Conservation (phyloP, 2,113 vertebrate genomes). For the Hepsetus odoe region DNA sequence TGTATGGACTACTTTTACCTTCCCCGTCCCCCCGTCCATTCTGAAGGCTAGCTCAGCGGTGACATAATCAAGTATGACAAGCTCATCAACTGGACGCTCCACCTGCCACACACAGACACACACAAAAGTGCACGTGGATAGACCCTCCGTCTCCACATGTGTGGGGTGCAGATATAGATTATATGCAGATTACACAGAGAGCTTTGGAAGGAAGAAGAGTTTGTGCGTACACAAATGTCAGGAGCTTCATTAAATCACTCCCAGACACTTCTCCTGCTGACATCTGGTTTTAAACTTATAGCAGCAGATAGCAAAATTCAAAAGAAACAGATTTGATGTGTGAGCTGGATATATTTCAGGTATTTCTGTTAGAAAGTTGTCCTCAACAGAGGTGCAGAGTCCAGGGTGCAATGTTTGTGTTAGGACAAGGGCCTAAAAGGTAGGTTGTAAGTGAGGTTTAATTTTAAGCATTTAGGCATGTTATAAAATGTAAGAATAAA, state of each 20-base stretch:
- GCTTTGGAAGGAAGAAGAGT: conserved; percentile 14
- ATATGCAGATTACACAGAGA: not conserved
- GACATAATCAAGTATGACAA: conserved; percentile 64
- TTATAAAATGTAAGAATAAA: no score
- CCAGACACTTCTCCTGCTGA: conserved; percentile 7
- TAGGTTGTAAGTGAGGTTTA: no score
- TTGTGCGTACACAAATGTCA: conserved; percentile 1
- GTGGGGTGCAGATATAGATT: conserved; percentile 36
- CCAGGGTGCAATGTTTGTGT: no score
- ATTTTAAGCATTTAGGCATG: no score
- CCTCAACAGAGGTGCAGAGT: no score
- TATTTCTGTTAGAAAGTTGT: not conserved
- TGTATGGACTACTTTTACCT: conserved; percentile 40
- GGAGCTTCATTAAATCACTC: conserved; percentile 11
- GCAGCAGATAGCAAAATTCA: conserved; percentile 1
- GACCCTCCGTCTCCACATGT: conserved; percentile 45
- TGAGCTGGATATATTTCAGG: not conserved
- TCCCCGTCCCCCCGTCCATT: conserved; percentile 42
- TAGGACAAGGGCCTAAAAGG: no score
- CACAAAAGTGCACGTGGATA: conserved; percentile 38
- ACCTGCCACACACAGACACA: conserved; percentile 44
- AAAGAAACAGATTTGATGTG: not conserved
- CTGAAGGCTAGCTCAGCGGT: conserved; percentile 48
- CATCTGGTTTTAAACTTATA: conserved; percentile 20
- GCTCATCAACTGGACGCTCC: conserved; percentile 57